Percentiles rank a stretch among this genome's conserved stretches.
Evolutionary conservation across 2,113 vertebrate genomes (phyloP).

Genomic region (Bothrops jararaca): DNA sequence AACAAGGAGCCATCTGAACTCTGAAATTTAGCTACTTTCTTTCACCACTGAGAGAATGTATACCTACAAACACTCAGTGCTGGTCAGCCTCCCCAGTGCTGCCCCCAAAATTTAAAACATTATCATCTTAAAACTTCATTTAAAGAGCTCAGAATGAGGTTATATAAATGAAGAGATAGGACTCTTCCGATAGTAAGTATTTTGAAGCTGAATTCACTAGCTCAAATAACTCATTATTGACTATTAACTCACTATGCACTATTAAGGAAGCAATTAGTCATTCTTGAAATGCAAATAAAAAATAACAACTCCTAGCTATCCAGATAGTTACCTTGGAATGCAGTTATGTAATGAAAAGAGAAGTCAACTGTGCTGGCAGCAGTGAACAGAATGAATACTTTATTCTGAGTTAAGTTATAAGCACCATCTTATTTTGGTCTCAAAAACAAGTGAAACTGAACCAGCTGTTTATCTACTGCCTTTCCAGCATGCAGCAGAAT

Average conservation of each 20-base stretch:
- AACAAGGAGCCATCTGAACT: background rate
- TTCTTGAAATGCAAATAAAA: background rate
- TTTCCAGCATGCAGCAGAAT: background rate
- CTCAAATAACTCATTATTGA: background rate
- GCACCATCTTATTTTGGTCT: background rate
- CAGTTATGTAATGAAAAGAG: background rate
- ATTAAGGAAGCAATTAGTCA: background rate
- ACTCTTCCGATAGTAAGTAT: background rate
- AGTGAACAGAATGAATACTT: constrained; percentile 29
- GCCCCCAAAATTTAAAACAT: background rate
- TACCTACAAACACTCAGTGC: background rate
- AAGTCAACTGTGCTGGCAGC: background rate
- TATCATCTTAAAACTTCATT: background rate
- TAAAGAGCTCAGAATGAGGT: background rate
- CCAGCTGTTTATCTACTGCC: background rate
- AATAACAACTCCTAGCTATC: background rate
- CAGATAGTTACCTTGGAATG: background rate
- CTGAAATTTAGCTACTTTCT: background rate
- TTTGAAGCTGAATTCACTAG: background rate
- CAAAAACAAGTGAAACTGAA: background rate
- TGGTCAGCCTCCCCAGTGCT: background rate
- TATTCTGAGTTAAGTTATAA: background rate
- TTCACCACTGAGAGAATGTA: background rate
- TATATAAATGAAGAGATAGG: background rate
- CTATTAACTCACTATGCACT: background rate